A percentile compares a stretch with the other conserved stretches of the same genome.
Evolutionary conservation across 2,797 vertebrate species (phyloP).

Genomic region (Amazona ochrocephala): DNA sequence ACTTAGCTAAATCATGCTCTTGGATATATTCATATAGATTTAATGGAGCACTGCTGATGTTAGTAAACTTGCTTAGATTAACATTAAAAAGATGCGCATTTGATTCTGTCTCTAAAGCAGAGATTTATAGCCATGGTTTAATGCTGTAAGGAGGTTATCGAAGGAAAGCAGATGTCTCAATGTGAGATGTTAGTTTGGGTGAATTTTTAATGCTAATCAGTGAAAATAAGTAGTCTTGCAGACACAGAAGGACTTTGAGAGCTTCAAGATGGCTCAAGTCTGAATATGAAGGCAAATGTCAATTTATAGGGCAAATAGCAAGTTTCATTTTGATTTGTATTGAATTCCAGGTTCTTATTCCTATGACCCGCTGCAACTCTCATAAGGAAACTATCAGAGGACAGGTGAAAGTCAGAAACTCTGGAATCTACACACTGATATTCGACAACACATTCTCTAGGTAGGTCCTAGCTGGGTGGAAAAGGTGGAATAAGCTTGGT

Average conservation of each 20-base stretch:
- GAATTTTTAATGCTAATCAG: not conserved
- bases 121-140: not conserved
- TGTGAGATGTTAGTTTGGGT: not conserved
- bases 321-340: not conserved
- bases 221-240: not conserved
- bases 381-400: slow-evolving; percentile 93
- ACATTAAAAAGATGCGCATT: not conserved
- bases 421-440: slow-evolving; percentile 90
- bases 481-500: not conserved
- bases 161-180: not conserved
- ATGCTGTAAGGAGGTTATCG: not conserved
- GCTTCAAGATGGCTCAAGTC: not conserved
- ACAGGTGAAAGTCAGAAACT: slow-evolving; percentile 87
- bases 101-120: not conserved
- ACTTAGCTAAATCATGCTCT: not conserved
- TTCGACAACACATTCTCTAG: slow-evolving; percentile 98
- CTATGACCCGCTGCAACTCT: slow-evolving; percentile 91
- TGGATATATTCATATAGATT: not conserved
- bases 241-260: not conserved
- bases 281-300: not conserved
- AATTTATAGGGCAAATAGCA: not conserved
- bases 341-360: slow-evolving; percentile 89
- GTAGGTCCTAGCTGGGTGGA: slow-evolving; percentile 67
- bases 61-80: not conserved
- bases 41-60: not conserved